Percentiles rank a stretch among this genome's conserved stretches.
These are phyloP conservation scores for Typhlomys cinereus DNA, from an alignment of 2,113 vertebrate genomes.

Conservation along the genomic window DNA sequence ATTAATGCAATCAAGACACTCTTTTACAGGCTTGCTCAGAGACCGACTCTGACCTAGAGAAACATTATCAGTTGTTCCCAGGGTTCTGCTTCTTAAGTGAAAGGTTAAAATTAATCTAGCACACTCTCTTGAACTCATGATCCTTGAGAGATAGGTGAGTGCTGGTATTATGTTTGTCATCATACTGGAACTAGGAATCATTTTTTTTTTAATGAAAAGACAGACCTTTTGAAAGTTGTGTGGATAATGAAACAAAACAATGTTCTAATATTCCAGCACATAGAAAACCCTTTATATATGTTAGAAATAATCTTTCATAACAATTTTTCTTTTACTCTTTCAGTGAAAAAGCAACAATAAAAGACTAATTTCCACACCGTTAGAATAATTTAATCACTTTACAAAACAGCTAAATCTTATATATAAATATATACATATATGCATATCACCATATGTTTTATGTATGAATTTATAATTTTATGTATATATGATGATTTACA, in stretches of 20 bases:
- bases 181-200: background rate
- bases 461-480: background rate
- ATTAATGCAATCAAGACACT: no score
- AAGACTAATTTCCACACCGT: conserved; percentile 50
- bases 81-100: no score
- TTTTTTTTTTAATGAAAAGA: background rate
- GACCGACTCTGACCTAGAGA: no score
- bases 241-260: background rate
- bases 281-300: background rate
- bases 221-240: background rate
- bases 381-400: conserved; percentile 54
- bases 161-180: background rate
- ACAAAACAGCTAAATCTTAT: conserved; percentile 36
- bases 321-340: background rate
- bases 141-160: no score
- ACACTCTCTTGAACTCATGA: background rate
- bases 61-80: no score
- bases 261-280: background rate
- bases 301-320: background rate
- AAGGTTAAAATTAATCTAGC: no score
- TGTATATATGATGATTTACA: conserved; percentile 15
- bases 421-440: conserved; percentile 54
- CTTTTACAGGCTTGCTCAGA: no score
- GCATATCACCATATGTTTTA: conserved; percentile 59
- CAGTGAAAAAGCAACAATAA: background rate